Evolutionary conservation across 1,140 invertebrate species (phyloP), one percentile per base, ranked within the genome.

Genomic region (Coptotermes formosanus): DNA sequence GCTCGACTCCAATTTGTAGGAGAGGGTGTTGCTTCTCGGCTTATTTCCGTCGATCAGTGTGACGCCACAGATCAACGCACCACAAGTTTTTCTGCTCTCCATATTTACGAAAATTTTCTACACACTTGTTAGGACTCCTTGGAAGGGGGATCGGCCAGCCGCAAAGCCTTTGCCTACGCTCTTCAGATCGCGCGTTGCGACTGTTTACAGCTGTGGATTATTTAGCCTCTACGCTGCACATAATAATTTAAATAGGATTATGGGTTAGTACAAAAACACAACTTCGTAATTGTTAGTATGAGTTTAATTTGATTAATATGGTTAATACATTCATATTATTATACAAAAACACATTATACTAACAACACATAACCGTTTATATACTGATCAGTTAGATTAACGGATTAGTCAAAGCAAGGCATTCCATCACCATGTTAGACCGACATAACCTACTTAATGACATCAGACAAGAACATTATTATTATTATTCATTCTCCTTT

Each of bases 231-330:
- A 55, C 0, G 52, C 52, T 55, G 52, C 21, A 16, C 19, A 55
- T 16, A 75, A 0, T 75, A 30, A 23, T 14, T 75, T 16, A n/a
- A 30, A 75, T 2, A 30, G 64, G 64, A 75, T 75, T 75, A 30
- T 30, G n/a, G 64, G 64, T 75, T 75, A 75, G 64, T 75, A 75
- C 3, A 30, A 75, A 75, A 75, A 75, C 59, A 75, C 64, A 75
- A 75, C 64, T 75, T 64, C n/a, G 64, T 30, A 75, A 75, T 30
- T 75, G 64, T 75, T 75, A 75, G 64, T 75, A 75, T 30, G 64
- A 75, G 64, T 75, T 75, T 75, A 75, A 75, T 75, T 69, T 75
- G 25, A 16, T 75, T 75, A 75, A 75, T 75, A 75, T 30, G 64
- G 52, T 75, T 75, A 75, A 75, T 75, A 75, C 64, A 75, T 75